Base-by-base conservation (phyloP, 2,888 invertebrate species). In the Julus scandinavius region DNA sequence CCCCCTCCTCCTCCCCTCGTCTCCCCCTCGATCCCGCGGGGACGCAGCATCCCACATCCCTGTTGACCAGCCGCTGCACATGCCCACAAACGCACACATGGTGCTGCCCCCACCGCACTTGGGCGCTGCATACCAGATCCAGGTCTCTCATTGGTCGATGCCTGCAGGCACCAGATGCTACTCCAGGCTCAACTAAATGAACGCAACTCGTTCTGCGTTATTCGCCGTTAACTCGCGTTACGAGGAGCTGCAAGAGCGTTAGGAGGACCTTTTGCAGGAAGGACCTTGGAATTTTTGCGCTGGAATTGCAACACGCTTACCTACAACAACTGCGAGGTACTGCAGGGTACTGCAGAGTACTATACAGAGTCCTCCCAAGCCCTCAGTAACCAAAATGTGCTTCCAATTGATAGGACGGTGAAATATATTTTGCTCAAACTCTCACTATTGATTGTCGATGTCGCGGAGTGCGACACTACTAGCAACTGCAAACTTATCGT, bases 61-160 rank as follows among this genome's bases (percentile, higher is more conserved):
- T 15, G 49, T 40, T 41, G 85, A 85, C 45, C 85, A 85, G 85
- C 85, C 85, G 85, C 49, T 85, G 49, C 85, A 85, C 85, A 85
- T 85, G 72, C 85, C 85, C 49, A n/a, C 85, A 85, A 85, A 85
- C 41, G 49, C 85, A 85, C 72, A 72, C 72, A 72, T 72, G 72
- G 72, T 54, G 54, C 54, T 54, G 54, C 54, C 54, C 54, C 54
- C n/a, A n/a, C 54, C 58, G 58, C n/a, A 63, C 58, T 63, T n/a
- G 5, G 58, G 72, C 72, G n/a, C 72, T 72, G 72, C 54, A 72
- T 72, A 7, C 72, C 72, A 72, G 72, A 72, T 72, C 72, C 72
- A 9, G 29, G 72, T 20, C 9, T 72, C 72, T n/a, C 1, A 72
- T 72, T 72, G 72, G 72, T 72, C 72, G 72, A 29, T 20, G 72